Evolutionary conservation across 2,113 vertebrate genomes (phyloP), one percentile per base, ranked within the genome.

Genomic region (Phrynocephalus versicolor): DNA sequence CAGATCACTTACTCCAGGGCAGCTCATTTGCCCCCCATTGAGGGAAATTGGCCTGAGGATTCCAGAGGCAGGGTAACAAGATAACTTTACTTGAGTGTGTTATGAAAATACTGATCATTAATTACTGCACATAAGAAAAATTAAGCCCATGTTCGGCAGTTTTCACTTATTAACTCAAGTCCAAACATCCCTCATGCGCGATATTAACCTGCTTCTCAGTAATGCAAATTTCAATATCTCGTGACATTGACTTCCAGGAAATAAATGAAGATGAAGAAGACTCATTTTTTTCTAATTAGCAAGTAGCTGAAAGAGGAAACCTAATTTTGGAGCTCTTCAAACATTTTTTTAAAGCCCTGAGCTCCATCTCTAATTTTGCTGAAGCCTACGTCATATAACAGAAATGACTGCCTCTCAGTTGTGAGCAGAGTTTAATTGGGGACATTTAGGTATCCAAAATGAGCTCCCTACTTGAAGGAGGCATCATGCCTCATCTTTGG

Each of bases 231-330:
- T 73, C 41, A 87, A 1, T 71, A 64, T 35, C 7, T 82, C 35
- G 71, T 87, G 86, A 14, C 6, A 76, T 80, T 72, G 79, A 82
- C 65, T 87, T 87, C 30, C 60, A 88, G 51, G 45, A 85, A 89
- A 90, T 35, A 81, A 74, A 18, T 72, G 1, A 85, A 55, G 1
- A 37, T 82, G 67, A 87, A 84, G 72, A 67, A 0, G 0, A 27
- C 25, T 76, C 3, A 71, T 86, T 85, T 81, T 51, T 67, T 85
- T 45, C 55, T 85, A 79, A 39, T 67, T 67, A 83, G 0, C 4
- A 30, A 27, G 65, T 74, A 16, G 23, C 76, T 83, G 41, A 60
- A 72, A 73, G 77, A 85, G 58, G n/a, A 72, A 80, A 84, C n/a
- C 33, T 57, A 77, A 74, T 80, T 74, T 60, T 73, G 69, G 16